Evolutionary conservation across 2,888 invertebrate species (phyloP).

Genomic region (Noctua fimbriata): DNA sequence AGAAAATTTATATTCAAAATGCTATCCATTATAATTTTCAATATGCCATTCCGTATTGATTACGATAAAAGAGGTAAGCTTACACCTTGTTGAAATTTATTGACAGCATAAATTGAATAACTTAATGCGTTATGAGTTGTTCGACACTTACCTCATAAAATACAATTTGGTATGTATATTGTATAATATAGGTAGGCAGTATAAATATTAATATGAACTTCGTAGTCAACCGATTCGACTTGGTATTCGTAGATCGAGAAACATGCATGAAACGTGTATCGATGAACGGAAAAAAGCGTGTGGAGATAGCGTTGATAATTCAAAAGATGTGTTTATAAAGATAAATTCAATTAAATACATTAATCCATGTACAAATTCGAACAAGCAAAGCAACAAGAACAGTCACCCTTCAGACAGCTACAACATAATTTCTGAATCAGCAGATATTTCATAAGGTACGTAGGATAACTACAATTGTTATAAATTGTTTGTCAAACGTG

Average conservation of each 20-base stretch:
- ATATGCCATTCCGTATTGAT: constrained; percentile 62
- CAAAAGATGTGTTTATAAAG: background rate
- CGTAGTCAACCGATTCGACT: constrained; percentile 33
- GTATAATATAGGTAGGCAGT: constrained; percentile 21
- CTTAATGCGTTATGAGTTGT: constrained; percentile 61
- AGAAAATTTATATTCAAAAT: constrained; percentile 67
- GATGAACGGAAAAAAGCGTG: constrained; percentile 9
- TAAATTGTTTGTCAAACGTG: constrained; percentile 80
- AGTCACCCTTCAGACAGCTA: constrained; percentile 35
- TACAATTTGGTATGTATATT: constrained; percentile 61
- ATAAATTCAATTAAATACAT: background rate
- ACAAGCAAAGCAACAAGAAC: constrained; percentile 1
- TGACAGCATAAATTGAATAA: constrained; percentile 68
- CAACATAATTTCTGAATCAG: constrained; percentile 56
- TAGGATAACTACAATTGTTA: constrained; percentile 70
- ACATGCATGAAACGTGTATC: constrained; percentile 5
- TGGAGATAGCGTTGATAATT: background rate
- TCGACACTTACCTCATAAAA: constrained; percentile 65
- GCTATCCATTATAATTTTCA: constrained; percentile 63
- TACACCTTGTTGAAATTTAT: constrained; percentile 67
- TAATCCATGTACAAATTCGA: background rate
- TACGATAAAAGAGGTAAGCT: constrained; percentile 63
- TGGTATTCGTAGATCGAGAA: constrained; percentile 17
- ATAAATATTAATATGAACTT: constrained; percentile 46
- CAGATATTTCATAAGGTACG: constrained; percentile 67